phyloP scores from a whole-genome alignment of 1,140 invertebrate genomes.

The Copidosoma floridanum region DNA sequence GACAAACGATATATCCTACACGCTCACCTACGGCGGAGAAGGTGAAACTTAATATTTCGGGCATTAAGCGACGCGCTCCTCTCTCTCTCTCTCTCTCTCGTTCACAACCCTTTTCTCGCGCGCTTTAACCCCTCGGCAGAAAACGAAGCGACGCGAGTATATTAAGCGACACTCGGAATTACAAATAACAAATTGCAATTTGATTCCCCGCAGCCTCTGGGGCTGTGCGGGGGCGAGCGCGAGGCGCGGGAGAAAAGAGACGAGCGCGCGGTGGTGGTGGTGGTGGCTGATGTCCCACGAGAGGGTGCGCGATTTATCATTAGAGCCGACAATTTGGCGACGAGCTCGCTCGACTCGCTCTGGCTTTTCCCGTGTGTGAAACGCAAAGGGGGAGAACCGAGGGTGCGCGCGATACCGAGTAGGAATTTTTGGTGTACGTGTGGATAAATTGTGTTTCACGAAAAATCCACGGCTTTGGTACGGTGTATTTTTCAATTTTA shows the following conservation, averaged over 20 bases:
- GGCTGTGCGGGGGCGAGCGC: constrained; percentile 18
- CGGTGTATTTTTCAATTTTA: too few relatives aligned
- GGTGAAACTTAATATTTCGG: constrained; percentile 26
- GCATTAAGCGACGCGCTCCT: constrained; percentile 16
- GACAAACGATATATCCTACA: constrained; percentile 8
- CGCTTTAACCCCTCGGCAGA: neutral
- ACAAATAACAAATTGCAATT: constrained; percentile 61
- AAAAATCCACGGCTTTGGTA: too few relatives aligned
- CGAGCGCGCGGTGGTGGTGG: constrained; percentile 11
- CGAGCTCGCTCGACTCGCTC: constrained; percentile 35
- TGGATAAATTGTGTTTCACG: too few relatives aligned
- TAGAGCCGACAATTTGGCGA: constrained; percentile 56
- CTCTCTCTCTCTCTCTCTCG: constrained; percentile 13
- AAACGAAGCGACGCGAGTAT: constrained; percentile 42
- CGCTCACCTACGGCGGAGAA: neutral
- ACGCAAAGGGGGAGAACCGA: constrained; percentile 23
- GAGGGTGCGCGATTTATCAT: constrained; percentile 54
- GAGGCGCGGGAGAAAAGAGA: constrained; percentile 23
- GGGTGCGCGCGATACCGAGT: constrained; percentile 30
- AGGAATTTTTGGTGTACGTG: too few relatives aligned
- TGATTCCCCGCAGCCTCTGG: constrained; percentile 44
- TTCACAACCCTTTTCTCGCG: constrained; percentile 34
- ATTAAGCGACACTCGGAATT: constrained; percentile 59
- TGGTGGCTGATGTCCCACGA: constrained; percentile 33
- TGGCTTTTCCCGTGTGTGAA: constrained; percentile 28